Conservation (phyloP, 2,888 invertebrate species). For the Entomobrya proxima region DNA sequence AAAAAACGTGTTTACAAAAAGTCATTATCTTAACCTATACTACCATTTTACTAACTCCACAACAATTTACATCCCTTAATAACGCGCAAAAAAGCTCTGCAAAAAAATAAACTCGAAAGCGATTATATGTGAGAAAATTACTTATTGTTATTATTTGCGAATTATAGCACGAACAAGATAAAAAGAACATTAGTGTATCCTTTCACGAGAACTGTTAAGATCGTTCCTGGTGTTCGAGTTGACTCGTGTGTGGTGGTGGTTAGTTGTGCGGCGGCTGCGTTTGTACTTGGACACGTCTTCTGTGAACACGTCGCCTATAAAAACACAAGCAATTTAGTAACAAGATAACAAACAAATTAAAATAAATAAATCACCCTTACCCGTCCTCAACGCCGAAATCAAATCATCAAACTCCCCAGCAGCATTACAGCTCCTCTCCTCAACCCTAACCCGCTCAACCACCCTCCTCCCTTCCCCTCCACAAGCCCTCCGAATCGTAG, state of each 20-base stretch:
- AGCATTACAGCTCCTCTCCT: background rate
- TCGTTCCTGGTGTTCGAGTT: constrained; percentile 45
- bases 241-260: constrained; percentile 39
- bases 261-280: constrained; percentile 38
- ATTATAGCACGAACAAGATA: too few species aligned
- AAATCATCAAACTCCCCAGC: constrained; percentile 95
- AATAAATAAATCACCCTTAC: constrained; percentile 77
- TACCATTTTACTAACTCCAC: too few species aligned
- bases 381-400: constrained; percentile 94
- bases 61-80: too few species aligned
- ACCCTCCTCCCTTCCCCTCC: constrained; percentile 77
- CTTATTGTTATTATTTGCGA: background rate
- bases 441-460: background rate
- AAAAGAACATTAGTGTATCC: constrained; percentile 64
- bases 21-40: too few species aligned
- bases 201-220: constrained; percentile 59
- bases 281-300: constrained; percentile 67
- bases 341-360: background rate
- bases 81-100: too few species aligned
- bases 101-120: too few species aligned
- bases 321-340: background rate
- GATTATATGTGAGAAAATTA: background rate
- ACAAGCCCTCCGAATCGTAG: constrained; percentile 41
- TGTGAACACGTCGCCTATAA: constrained; percentile 69
- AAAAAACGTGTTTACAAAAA: too few species aligned